These are phyloP conservation scores for Collichthys lucidus DNA, from an alignment of 2,113 vertebrate species.

Conservation along the genomic window DNA sequence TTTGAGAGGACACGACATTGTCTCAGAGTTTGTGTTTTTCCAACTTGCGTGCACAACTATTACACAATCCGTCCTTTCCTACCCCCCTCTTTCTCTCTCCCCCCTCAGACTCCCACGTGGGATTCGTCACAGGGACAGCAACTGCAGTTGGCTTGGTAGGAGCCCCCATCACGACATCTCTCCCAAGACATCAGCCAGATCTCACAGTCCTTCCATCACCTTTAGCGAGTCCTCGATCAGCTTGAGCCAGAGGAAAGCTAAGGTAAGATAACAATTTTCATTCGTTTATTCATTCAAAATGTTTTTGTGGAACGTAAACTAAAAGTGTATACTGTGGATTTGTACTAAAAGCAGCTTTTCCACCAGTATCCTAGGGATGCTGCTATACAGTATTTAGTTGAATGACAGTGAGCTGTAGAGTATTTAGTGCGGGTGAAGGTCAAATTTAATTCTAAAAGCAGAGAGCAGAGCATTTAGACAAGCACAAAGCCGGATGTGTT, in stretches of 20 bases:
- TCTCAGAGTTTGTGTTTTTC: slow-evolving; percentile 47
- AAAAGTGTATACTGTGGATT: not conserved
- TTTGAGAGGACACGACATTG: slow-evolving; percentile 56
- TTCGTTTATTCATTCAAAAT: not conserved
- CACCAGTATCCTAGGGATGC: not conserved
- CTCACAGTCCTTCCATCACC: slow-evolving; percentile 79
- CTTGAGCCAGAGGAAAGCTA: slow-evolving; percentile 87
- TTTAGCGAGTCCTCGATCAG: slow-evolving; percentile 82
- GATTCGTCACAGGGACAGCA: slow-evolving; percentile 79
- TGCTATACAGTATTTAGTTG: not conserved
- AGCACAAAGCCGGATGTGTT: not conserved
- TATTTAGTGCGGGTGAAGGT: not conserved
- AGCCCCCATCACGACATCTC: slow-evolving; percentile 78
- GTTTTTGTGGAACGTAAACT: not conserved
- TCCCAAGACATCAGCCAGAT: slow-evolving; percentile 72
- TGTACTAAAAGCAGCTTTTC: slow-evolving; percentile 5
- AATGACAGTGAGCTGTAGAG: not conserved
- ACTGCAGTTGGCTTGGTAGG: slow-evolving; percentile 80
- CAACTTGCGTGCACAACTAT: slow-evolving; percentile 37
- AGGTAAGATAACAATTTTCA: slow-evolving; percentile 75
- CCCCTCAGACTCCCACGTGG: slow-evolving; percentile 70
- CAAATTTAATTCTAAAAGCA: not conserved
- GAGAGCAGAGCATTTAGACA: not conserved
- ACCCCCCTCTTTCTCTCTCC: not conserved
- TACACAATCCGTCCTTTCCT: slow-evolving; percentile 29